A percentile compares a stretch with the other conserved stretches of the same genome.
Conservation (phyloP, 2,797 vertebrate species). For the Pangasius mekongensis region DNA sequence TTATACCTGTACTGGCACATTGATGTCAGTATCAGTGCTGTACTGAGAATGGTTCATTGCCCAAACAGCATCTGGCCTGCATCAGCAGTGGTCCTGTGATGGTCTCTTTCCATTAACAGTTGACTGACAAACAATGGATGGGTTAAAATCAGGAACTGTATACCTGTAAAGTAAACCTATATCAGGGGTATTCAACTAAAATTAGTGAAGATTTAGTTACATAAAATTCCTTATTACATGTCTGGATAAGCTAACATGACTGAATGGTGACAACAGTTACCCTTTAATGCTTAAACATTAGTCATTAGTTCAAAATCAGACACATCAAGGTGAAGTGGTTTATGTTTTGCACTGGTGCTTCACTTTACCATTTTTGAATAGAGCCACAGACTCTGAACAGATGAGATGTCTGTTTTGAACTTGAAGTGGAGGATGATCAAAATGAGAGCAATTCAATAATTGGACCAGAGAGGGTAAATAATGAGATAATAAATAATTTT, state of each 20-base stretch:
- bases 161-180: not conserved
- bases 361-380: not conserved
- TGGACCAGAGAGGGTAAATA: not conserved
- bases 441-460: not conserved
- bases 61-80: not conserved
- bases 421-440: not conserved
- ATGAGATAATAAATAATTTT: not conserved
- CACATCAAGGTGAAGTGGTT: not conserved
- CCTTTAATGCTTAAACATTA: not conserved
- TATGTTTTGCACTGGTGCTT: not conserved
- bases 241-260: too few relatives aligned
- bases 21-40: not conserved
- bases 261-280: not conserved
- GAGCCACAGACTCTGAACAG: not conserved
- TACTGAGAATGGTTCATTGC: not conserved
- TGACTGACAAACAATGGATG: not conserved
- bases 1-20: not conserved
- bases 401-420: not conserved
- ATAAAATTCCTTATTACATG: not conserved
- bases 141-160: not conserved
- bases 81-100: not conserved
- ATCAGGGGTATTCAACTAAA: not conserved
- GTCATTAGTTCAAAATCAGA: not conserved
- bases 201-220: not conserved
- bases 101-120: not conserved